Base-by-base conservation (phyloP, 1,140 invertebrate species). In the Bombus waltoni region DNA sequence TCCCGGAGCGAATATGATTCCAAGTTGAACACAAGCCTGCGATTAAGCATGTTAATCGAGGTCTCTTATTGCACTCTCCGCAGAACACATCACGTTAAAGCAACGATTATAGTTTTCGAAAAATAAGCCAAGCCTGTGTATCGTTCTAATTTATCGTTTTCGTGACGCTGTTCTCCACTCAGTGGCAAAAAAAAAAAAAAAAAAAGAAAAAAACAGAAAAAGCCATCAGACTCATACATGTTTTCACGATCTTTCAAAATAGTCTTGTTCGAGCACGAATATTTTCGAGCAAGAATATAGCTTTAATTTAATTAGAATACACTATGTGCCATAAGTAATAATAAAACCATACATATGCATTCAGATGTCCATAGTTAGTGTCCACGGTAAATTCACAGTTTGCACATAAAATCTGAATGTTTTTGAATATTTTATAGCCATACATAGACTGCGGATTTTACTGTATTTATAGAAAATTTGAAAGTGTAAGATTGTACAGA, bases 21-120 rank as follows among this genome's bases (percentile, higher is more conserved):
- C 42, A 78, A 65, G 59, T 6, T 44, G 15, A 22, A 32, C 28
- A 28, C 25, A 40, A 22, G 75, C 47, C 66, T 10, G 66, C 66
- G 47, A 42, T 83, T 70, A 25, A 59, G 3, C 38, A 28, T 40
- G 44, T 79, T 84, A 71, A 79, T 71, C 82, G 75, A 59, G 82
- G 75, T 18, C 38, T 65, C 53, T 28, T 11, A 15, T 28, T 13
- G 42, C 42, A 13, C 42, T 32, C 42, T 47, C 42, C 42, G 25
- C 8, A 22, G 15, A 25, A 13, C 10, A 22, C 4, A 32, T 40
- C 73, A 35, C 28, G 40, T 65, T 78, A 10, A 65, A 65, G 4
- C 32, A 65, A 78, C 40, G 59, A 78, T 32, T 65, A 47, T 1
- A 18, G 28, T 28, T 65, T 32, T 65, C 25, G 59, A 40, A 62